phyloP scores from a whole-genome alignment of 2,888 invertebrate genomes.

The Nymphalis c-album region DNA sequence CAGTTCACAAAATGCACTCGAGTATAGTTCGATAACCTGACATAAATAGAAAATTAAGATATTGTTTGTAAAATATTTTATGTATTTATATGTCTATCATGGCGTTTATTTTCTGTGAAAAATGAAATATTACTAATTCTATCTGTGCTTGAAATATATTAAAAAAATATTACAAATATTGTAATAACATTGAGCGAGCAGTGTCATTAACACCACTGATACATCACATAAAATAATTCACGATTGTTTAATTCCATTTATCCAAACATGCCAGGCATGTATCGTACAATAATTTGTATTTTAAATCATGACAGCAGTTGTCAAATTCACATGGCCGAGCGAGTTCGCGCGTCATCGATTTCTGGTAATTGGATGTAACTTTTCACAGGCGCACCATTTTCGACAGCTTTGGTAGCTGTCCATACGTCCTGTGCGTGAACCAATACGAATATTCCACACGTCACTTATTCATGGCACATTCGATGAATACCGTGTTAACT shows the following conservation, averaged over 20 bases:
- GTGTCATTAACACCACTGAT: too few relatives aligned
- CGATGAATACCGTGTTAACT: constrained; percentile 54
- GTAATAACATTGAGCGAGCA: too few relatives aligned
- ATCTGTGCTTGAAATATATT: too few relatives aligned
- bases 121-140: too few relatives aligned
- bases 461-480: constrained; percentile 48
- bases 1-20: too few relatives aligned
- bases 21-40: too few relatives aligned
- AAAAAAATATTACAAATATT: too few relatives aligned
- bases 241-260: background rate
- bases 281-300: constrained; percentile 19
- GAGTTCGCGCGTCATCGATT: constrained; percentile 66
- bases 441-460: constrained; percentile 50
- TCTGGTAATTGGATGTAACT: constrained; percentile 74
- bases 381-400: constrained; percentile 59
- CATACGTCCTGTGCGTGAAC: constrained; percentile 18
- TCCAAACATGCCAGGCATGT: constrained; percentile 2
- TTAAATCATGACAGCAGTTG: constrained; percentile 58
- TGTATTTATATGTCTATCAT: background rate
- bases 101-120: too few relatives aligned
- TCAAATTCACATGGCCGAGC: constrained; percentile 62
- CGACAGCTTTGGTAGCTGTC: constrained; percentile 43
- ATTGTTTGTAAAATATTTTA: background rate
- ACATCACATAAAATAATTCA: background rate
- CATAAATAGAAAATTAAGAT: too few relatives aligned